These are phyloP conservation scores for Holotrichia oblita DNA, from an alignment of 1,140 invertebrate genomes.

Conservation along the genomic window DNA sequence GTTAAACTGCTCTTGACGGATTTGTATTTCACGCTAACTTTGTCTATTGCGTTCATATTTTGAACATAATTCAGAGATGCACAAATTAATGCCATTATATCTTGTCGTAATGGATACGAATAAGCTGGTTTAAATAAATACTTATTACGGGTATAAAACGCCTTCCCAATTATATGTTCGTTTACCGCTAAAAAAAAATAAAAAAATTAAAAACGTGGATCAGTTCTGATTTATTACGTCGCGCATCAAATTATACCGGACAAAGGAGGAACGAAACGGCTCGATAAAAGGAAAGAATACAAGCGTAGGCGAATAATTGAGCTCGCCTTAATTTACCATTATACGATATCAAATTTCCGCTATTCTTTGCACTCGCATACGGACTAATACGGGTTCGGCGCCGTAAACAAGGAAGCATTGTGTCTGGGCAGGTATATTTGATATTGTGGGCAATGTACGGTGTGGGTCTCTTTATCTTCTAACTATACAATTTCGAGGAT, in stretches of 20 bases:
- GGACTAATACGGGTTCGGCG: slow-evolving; percentile 1
- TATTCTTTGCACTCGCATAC: slow-evolving; percentile 7
- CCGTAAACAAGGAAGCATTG: slow-evolving; percentile 32
- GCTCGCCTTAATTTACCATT: slow-evolving; percentile 24
- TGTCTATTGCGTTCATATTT: too few relatives aligned
- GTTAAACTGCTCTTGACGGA: too few relatives aligned
- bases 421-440: slow-evolving; percentile 30
- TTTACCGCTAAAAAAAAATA: background rate
- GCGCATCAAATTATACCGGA: slow-evolving; percentile 21
- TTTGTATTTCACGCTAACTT: too few relatives aligned
- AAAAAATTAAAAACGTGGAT: slow-evolving; percentile 2
- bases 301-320: slow-evolving; percentile 21
- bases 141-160: background rate
- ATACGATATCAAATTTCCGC: slow-evolving; percentile 30
- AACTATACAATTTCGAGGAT: background rate
- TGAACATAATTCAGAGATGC: too few relatives aligned
- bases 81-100: too few relatives aligned
- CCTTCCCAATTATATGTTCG: background rate
- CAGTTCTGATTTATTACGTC: background rate
- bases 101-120: too few relatives aligned
- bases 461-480: slow-evolving; percentile 28
- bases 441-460: slow-evolving; percentile 10
- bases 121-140: background rate
- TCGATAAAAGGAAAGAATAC: slow-evolving; percentile 26
- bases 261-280: slow-evolving; percentile 22